phyloP scores from a whole-genome alignment of 2,113 vertebrate species.

The Vireo altiloquus region DNA sequence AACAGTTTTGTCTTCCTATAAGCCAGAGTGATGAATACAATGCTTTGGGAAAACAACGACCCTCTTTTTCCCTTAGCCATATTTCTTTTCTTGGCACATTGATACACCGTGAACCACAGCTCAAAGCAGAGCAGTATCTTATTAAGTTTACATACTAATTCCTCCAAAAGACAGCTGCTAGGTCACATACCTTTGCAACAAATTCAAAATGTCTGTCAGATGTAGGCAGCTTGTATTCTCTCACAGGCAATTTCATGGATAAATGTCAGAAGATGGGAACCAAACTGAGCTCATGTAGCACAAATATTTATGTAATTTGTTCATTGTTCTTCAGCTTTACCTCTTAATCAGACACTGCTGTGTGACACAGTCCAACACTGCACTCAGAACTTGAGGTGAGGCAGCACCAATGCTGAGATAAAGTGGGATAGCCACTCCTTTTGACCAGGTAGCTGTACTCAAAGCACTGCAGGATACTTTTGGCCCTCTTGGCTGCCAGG shows the following conservation, averaged over 20 bases:
- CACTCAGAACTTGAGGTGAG: not conserved
- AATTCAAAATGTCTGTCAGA: not conserved
- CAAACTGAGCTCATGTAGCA: not conserved
- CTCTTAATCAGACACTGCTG: not conserved
- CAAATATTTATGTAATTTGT: not conserved
- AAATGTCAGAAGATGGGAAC: not conserved
- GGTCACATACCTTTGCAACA: not conserved
- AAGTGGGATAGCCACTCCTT: not conserved
- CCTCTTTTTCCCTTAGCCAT: not conserved
- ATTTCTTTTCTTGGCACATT: not conserved
- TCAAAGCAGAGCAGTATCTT: not conserved
- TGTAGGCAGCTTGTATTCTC: not conserved
- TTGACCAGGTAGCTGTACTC: not conserved
- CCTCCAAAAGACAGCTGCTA: not conserved
- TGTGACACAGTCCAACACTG: not conserved
- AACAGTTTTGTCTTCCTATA: not conserved
- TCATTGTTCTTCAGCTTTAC: not conserved
- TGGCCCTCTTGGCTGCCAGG: not conserved
- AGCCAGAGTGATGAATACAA: not conserved
- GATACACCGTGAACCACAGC: not conserved
- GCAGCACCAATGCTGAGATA: not conserved
- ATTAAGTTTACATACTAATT: not conserved
- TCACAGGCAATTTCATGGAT: not conserved
- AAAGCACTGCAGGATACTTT: not conserved
- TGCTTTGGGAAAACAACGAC: not conserved